phyloP scores from a whole-genome alignment of 2,113 vertebrate species.

The Oncorhynchus kisutch region DNA sequence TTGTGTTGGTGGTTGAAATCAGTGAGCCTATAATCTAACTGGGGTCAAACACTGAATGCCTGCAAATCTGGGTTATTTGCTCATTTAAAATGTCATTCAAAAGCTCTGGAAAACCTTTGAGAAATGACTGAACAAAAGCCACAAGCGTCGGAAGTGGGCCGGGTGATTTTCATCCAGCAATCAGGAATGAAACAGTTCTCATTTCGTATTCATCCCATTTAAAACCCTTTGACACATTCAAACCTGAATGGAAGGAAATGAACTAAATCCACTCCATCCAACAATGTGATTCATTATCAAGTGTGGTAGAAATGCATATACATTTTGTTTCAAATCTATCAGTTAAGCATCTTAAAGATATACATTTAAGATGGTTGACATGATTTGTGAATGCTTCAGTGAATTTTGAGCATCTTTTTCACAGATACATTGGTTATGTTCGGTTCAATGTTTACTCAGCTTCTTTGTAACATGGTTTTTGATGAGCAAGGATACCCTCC shows the following conservation, averaged over 20 bases:
- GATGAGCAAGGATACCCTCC: too few relatives aligned
- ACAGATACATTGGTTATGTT: background rate
- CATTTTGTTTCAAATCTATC: background rate
- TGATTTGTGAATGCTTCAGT: too few relatives aligned
- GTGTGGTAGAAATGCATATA: background rate
- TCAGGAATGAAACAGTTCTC: conserved; percentile 13
- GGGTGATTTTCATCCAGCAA: background rate
- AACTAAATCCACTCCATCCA: background rate
- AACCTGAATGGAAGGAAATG: background rate
- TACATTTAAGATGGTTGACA: background rate
- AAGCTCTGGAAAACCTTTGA: background rate
- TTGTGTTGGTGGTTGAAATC: background rate
- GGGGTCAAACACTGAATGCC: background rate
- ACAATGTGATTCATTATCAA: background rate
- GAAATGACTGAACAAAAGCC: background rate
- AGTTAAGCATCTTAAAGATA: background rate
- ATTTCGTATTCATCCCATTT: background rate
- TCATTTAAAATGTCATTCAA: conserved; percentile 4
- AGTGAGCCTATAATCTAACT: background rate
- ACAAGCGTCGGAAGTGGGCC: background rate
- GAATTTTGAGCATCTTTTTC: background rate
- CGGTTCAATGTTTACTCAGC: too few relatives aligned
- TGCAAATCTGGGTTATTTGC: background rate
- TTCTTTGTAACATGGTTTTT: too few relatives aligned
- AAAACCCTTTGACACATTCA: background rate